These are phyloP conservation scores for Deroplatys truncata DNA, from an alignment of 2,888 invertebrate species.

Conservation along the genomic window DNA sequence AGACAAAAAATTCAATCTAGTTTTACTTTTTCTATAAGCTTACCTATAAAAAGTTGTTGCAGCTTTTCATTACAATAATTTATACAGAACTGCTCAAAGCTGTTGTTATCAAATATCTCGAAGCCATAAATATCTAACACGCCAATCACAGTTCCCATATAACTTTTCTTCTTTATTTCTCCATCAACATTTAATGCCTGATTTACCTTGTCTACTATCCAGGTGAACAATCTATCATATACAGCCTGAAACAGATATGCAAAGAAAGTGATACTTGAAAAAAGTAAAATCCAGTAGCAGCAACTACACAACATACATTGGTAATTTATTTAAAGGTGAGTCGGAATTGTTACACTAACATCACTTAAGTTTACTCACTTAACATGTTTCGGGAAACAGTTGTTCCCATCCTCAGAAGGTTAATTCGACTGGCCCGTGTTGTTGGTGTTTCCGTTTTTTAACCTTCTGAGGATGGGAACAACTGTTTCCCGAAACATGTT, in stretches of 20 bases:
- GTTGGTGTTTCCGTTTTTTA: no score
- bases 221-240: conserved; percentile 90
- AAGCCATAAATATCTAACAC: conserved; percentile 98
- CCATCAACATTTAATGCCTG: conserved; percentile 73
- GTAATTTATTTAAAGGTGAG: no score
- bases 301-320: no score
- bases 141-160: conserved; percentile 80
- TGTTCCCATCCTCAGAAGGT: no score
- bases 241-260: conserved; percentile 59
- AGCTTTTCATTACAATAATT: conserved; percentile 99
- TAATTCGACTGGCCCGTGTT: no score
- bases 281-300: no score
- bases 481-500: no score
- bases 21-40: conserved; percentile 34
- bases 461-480: no score
- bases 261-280: conserved; percentile 10
- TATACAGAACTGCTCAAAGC: conserved; percentile 98
- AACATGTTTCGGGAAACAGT: no score
- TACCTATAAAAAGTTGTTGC: conserved; percentile 94
- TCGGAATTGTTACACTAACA: no score
- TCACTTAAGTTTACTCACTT: no score
- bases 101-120: conserved; percentile 95
- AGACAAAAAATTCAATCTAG: not conserved
- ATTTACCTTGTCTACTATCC: conserved; percentile 92
- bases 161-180: conserved; percentile 43